Conservation (phyloP, 2,797 vertebrate species). For the Vespertilio murinus region DNA sequence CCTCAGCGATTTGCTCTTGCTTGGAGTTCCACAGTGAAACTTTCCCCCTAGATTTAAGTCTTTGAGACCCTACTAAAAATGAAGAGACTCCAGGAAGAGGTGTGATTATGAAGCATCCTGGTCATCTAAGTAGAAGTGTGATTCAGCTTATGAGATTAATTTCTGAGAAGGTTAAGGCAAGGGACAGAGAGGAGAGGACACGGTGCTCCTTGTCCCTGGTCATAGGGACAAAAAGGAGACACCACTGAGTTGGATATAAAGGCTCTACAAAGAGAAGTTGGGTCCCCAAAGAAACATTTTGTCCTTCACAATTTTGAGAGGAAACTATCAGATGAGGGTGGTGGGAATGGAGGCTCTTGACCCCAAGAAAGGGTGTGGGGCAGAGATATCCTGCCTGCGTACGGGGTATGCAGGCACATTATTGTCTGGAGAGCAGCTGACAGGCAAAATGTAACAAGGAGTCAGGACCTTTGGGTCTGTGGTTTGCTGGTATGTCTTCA, state of each 20-base stretch:
- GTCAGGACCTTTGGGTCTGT: conserved; percentile 39
- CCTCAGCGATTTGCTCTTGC: not conserved
- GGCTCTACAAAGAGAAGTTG: conserved; percentile 37
- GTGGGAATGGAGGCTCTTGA: not conserved
- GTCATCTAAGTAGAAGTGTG: not conserved
- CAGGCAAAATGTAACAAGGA: not conserved
- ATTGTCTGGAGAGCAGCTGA: not conserved
- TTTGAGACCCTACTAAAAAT: conserved; percentile 44
- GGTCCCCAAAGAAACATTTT: not conserved
- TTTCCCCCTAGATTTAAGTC: conserved; percentile 28
- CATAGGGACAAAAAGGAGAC: not conserved
- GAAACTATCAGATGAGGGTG: not conserved
- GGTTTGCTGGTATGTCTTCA: conserved; percentile 67
- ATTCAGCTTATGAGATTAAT: conserved; percentile 1
- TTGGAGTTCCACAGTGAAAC: conserved; percentile 13
- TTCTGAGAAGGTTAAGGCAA: conserved; percentile 39
- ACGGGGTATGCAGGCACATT: not conserved
- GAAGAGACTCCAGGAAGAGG: not conserved
- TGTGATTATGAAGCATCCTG: conserved; percentile 18
- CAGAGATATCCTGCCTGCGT: not conserved
- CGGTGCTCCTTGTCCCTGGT: not conserved
- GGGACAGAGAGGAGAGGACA: not conserved
- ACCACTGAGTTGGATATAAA: not conserved
- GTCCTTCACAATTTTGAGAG: conserved; percentile 19
- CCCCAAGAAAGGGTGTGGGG: not conserved